Base-by-base conservation (phyloP, 2,113 vertebrate species). In the Camarhynchus parvulus region DNA sequence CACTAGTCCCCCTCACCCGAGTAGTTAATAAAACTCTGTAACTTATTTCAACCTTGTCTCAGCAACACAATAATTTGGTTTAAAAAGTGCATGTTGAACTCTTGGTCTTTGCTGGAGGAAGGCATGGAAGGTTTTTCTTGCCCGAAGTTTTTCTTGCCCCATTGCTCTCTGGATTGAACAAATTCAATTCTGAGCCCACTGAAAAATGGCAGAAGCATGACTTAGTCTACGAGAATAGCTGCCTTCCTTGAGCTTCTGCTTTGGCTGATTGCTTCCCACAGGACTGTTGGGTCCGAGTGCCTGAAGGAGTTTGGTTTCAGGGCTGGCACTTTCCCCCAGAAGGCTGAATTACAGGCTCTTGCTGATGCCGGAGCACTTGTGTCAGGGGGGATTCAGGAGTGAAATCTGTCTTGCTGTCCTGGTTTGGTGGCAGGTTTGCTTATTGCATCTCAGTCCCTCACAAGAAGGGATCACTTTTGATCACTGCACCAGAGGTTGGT, bases 281-380 rank as follows among this genome's bases (percentile, higher is more conserved):
- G 55, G 41, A 46, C 39, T 62, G 33, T 52, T 85, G 70, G 31
- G 13, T 88, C 12, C 13, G n/a, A 35, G 25, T 39, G 41, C 62
- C 63, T 77, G 69, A 66, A 92, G 62, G 83, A 64, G n/a, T 74
- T 59, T 31, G 28, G 49, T 95, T 97, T 95, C 76, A 83, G n/a
- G 31, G 61, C 49, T 90, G 83, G 46, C 80, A 46, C 37, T 64
- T 92, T 75, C 28, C 44, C 55, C 63, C 24, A 83, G 70, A 91
- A 79, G 27, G 37, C 68, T 90, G 63, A 78, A 70, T 83, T 85
- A 91, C 23, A n/a, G 72, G 39, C 73, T 77, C 46, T 68, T 89
- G 61, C 52, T 4, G 7, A 19, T 76, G 61, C 55, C 0, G 0
- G 53, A 80, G 42, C 53, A 69, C 50, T 90, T 69, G 42, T 69